Evolutionary conservation across 1,140 invertebrate species (phyloP).

Genomic region (Formica selysi): DNA sequence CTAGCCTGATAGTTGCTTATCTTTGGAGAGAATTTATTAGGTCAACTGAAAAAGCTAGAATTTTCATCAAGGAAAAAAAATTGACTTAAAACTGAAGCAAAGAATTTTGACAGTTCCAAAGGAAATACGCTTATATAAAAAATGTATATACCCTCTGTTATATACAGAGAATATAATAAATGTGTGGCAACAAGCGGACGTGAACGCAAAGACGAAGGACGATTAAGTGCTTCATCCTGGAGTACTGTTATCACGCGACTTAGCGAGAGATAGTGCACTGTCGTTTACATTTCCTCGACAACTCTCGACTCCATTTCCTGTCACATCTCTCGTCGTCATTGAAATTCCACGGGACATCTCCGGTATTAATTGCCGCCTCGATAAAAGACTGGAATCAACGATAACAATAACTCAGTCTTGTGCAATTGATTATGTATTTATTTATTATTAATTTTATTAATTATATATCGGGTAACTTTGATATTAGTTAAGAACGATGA

Average conservation of each 20-base stretch:
- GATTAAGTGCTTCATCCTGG: background rate
- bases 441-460: too few species aligned
- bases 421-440: too few species aligned
- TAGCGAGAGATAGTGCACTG: background rate
- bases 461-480: background rate
- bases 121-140: background rate
- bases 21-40: background rate
- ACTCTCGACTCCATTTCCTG: background rate
- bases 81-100: background rate
- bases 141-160: background rate
- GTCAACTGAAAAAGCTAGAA: background rate
- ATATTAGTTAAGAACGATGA: background rate
- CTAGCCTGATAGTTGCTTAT: background rate
- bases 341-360: background rate
- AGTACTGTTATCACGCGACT: background rate
- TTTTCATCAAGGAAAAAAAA: background rate
- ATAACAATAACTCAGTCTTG: background rate
- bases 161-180: background rate
- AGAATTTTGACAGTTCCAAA: background rate
- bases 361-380: background rate
- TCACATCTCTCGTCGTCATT: background rate
- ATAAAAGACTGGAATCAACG: background rate
- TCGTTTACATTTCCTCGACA: constrained; percentile 34
- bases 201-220: background rate
- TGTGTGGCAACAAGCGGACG: background rate